Evolutionary conservation across 2,797 vertebrate genomes (phyloP), one percentile per base, ranked within the genome.

Genomic region (Lagorchestes hirsutus): DNA sequence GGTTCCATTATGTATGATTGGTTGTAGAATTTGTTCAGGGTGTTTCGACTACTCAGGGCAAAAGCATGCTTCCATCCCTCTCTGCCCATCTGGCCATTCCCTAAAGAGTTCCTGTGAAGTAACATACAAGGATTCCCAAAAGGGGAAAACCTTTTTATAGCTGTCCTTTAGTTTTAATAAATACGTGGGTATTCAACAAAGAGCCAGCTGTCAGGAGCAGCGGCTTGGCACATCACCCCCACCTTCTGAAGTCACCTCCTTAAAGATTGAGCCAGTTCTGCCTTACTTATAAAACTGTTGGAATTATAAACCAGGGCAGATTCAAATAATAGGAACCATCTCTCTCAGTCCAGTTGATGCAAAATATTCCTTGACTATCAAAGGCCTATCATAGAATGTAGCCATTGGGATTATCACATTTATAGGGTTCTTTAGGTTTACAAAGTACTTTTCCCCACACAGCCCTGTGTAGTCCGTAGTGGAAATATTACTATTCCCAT

Each of bases 1-100:
- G 97, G 96, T 97, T 98, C 98, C 98, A 95, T 98, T 95, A 97
- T 93, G 98, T 98, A 97, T 91, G 11, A 96, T 62, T 96, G 97
- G 96, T 95, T 96, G 90, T 95, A 96, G 96, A 95, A 97, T 98
- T 98, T 98, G 97, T 98, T 98, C 97, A 97, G 97, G 96, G 96
- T 96, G 90, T 95, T 97, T 97, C 97, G 97, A 95, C 94, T 97
- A 95, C n/a, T 27, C 56, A 90, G 90, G 24, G 28, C 91, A 95
- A 46, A 82, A 82, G 90, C 40, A 82, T 96, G 97, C 57, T 95
- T 57, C 93, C 56, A 92, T 91, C 92, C 24, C 92, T 96, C 46
- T 91, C 91, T 94, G 93, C 27, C 12, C 52, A 67, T 56, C 62
- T 93, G 55, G 29, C 56, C 92, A 54, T 55, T 91, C 55, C 55